Percentiles rank a stretch among this genome's conserved stretches.
phyloP scores from a whole-genome alignment of 2,797 vertebrate genomes.

The Gymnothorax reevesii region DNA sequence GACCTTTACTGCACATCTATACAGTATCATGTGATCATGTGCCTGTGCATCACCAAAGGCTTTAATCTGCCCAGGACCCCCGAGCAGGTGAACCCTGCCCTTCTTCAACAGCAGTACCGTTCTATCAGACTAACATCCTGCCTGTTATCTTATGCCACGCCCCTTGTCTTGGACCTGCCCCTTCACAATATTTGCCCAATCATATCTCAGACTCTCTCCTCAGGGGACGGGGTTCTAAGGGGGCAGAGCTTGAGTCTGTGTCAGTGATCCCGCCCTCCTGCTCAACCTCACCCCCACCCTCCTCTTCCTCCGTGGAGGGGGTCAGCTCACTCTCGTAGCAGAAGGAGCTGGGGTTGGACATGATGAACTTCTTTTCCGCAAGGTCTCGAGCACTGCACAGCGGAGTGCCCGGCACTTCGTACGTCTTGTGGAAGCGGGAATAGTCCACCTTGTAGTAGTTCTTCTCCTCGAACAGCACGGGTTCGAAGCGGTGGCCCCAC shows the following conservation, averaged over 20 bases:
- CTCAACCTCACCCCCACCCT: constrained; percentile 20
- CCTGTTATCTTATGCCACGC: constrained; percentile 50
- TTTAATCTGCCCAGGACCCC: background rate
- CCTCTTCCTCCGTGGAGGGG: constrained; percentile 73
- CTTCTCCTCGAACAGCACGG: constrained; percentile 94
- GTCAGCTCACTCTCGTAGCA: constrained; percentile 98
- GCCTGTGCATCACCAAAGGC: constrained; percentile 43
- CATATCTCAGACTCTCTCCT: constrained; percentile 92
- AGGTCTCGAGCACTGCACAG: constrained; percentile 91
- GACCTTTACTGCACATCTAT: background rate
- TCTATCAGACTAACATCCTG: constrained; percentile 51
- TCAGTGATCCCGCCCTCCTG: constrained; percentile 78
- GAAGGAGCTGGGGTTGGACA: constrained; percentile 89
- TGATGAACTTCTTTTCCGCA: constrained; percentile 85
- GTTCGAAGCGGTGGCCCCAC: constrained; percentile 95
- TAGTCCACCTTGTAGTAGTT: constrained; percentile 97
- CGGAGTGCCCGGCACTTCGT: constrained; percentile 92
- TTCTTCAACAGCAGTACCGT: constrained; percentile 63
- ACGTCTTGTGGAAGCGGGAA: constrained; percentile 92
- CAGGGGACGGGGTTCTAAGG: constrained; percentile 84
- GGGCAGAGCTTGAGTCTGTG: constrained; percentile 77
- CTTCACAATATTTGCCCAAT: constrained; percentile 53
- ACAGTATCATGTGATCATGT: constrained; percentile 35
- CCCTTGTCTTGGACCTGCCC: constrained; percentile 58
- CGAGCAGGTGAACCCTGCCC: background rate